Percentiles rank a stretch among this genome's conserved stretches.
Conservation (phyloP, 1,140 invertebrate species). For the Vanessa tameamea region DNA sequence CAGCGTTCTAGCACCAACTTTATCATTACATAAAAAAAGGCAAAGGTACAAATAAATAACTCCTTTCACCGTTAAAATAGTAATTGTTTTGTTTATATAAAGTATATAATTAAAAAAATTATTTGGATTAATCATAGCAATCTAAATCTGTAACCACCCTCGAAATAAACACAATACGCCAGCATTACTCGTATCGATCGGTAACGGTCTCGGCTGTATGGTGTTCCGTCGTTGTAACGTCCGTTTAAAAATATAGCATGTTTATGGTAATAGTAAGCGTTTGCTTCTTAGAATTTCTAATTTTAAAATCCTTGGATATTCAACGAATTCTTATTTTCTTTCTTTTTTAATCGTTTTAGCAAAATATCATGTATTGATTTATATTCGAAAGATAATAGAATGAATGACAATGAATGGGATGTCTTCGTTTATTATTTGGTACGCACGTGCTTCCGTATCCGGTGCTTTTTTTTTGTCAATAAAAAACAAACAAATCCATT, state of each 20-base stretch:
- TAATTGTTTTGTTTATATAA: too few species aligned
- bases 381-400: too few species aligned
- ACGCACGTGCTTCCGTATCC: slow-evolving; percentile 24
- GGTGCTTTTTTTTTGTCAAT: neutral
- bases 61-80: too few species aligned
- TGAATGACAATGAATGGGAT: neutral
- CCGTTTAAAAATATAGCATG: neutral
- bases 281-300: slow-evolving; percentile 2
- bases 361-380: too few species aligned
- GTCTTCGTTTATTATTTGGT: slow-evolving; percentile 5
- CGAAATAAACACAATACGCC: slow-evolving; percentile 1
- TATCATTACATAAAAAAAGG: too few species aligned
- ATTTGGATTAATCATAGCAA: neutral
- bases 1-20: too few species aligned
- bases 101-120: too few species aligned
- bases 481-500: neutral
- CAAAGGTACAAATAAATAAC: too few species aligned
- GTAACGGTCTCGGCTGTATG: slow-evolving; percentile 16
- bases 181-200: slow-evolving; percentile 21
- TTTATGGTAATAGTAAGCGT: too few species aligned
- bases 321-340: too few species aligned
- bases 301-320: neutral
- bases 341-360: too few species aligned
- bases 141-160: slow-evolving; percentile 1
- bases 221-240: too few species aligned